These are phyloP conservation scores for Phrynosoma blainvillii DNA, from an alignment of 2,113 vertebrate species.

Conservation along the genomic window DNA sequence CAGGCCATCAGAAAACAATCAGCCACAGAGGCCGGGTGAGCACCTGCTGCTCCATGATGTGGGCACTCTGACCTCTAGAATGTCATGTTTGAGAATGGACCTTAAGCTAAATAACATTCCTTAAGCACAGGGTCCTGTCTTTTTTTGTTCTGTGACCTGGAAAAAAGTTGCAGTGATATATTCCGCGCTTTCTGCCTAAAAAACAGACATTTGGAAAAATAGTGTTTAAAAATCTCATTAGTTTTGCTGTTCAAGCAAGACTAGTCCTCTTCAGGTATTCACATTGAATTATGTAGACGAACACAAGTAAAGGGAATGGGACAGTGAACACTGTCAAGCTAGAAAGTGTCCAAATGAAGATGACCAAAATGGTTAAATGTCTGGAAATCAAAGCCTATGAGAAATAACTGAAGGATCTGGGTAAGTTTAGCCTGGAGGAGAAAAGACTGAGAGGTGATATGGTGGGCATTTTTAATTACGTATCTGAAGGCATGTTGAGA, in stretches of 20 bases:
- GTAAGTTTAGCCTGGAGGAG: no score
- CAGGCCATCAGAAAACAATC: constrained; percentile 31
- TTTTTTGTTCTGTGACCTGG: constrained; percentile 33
- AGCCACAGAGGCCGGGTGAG: background rate
- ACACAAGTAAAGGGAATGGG: background rate
- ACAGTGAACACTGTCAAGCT: background rate
- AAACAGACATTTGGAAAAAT: constrained; percentile 21
- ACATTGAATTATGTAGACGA: background rate
- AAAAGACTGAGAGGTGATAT: no score
- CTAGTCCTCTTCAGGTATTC: background rate
- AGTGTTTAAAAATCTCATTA: constrained; percentile 44
- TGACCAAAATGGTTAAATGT: no score
- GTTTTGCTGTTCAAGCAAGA: constrained; percentile 28
- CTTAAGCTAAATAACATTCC: constrained; percentile 13
- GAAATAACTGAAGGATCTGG: no score
- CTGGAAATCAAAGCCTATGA: no score
- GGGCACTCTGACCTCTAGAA: constrained; percentile 21
- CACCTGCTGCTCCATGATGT: constrained; percentile 16
- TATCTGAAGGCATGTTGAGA: no score
- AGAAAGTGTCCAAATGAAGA: no score
- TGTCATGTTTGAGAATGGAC: constrained; percentile 30
- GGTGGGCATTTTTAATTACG: no score
- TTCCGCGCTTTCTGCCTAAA: constrained; percentile 9
- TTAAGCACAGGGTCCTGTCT: background rate
- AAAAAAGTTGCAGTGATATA: constrained; percentile 12